Base-by-base conservation (phyloP, 2,113 vertebrate genomes). In the Octodon degus region DNA sequence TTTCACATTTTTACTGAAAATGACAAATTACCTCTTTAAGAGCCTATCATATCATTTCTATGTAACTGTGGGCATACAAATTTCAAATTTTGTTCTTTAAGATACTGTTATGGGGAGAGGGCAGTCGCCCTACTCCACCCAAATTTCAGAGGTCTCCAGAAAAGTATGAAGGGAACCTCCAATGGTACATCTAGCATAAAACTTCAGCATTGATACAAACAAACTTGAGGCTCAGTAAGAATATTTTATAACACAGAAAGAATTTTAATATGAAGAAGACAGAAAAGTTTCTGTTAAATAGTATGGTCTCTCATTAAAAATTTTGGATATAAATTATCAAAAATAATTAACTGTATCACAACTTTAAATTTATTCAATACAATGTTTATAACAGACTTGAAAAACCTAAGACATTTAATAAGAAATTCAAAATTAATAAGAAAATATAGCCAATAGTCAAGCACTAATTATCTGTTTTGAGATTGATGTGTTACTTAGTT, bases 341-440 rank as follows among this genome's bases (percentile, higher is more conserved):
- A 93, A 91, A 1, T 89, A 58, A 83, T 55, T 47, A 53, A 65
- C 32, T 80, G 30, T 27, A 80, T 43, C 30, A 86, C 7, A 89
- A 79, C 85, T 86, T 89, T 65, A 81, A 43, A 90, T 79, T 67
- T 60, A 92, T 77, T 94, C 43, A 62, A 95, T 90, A 89, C 50
- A 93, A 62, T 62, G 24, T 58, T 89, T 55, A 24, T 62, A 24
- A 62, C 17, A 91, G 7, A 74, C 62, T 7, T 89, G 55, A 68
- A 17, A 93, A 87, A 83, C 34, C 22, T 92, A 43, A 92, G 25
- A 32, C 24, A 86, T 70, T 84, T 79, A 95, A 40, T 77, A 94
- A 82, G 60, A 79, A 90, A 94, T 68, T 82, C 10, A 89, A 96
- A 97, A 90, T 76, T 65, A 70, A 9, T 86, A 92, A 83, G 65